Base-by-base conservation (phyloP, 2,797 vertebrate genomes). In the Catostomus latipinnis region DNA sequence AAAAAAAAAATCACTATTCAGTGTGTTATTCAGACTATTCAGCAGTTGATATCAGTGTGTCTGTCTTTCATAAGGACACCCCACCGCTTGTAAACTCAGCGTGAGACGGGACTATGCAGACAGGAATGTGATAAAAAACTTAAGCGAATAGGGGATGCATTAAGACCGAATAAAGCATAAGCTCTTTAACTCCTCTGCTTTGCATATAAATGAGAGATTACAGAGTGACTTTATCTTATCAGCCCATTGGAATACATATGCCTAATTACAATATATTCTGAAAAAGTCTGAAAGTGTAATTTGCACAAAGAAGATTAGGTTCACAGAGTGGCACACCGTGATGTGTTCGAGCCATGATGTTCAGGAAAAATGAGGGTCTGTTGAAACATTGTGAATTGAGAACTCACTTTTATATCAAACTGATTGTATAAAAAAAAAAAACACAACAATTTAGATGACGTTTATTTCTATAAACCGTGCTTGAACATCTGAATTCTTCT, bases 121-220 rank as follows among this genome's bases (percentile, higher is more conserved):
- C 75, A 63, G 46, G 71, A 86, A 86, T 80, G 81, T 88, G 88
- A 88, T 84, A 87, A 83, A 89, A 84, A 85, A 90, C 89, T 91
- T 92, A 92, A 88, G 85, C 84, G 48, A 88, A 93, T 93, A 92
- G 88, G 91, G 90, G 90, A 90, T 90, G 87, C 86, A 91, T 93
- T 94, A 93, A 92, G 87, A 93, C 90, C 81, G 89, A 91, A 91
- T 92, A 93, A 96, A 94, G 92, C 92, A 85, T 95, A 94, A 95
- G 94, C 92, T 94, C 91, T 94, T 95, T 93, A 92, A 94, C 89
- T 89, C 88, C 87, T 82, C 91, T 94, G 84, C 93, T 95, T 93
- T 95, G 93, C 94, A 96, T 96, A 94, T 94, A 95, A 96, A 96
- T 96, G 93, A 95, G 91, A 96, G 92, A 95, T 96, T 96, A 96